Base-by-base conservation (phyloP, 2,888 invertebrate genomes). In the Zelleria hepariella region DNA sequence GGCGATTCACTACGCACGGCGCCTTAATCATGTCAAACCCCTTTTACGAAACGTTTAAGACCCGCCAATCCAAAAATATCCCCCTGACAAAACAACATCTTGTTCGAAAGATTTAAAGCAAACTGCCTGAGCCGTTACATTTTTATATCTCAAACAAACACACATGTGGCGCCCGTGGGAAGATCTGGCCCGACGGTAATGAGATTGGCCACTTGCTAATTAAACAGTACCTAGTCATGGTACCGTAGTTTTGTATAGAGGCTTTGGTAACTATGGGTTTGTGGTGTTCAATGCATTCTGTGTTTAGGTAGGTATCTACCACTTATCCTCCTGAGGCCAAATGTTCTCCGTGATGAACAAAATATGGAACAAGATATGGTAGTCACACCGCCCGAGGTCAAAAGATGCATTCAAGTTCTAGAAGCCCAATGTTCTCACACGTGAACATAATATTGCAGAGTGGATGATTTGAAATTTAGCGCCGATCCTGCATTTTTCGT, bases 121-220 rank as follows among this genome's bases (percentile, higher is more conserved):
- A 67, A 65, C 64, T 65, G n/a, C 68, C 6, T 2, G 10, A 25
- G 5, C 68, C 70, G 73, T 75, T 72, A 70, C 65, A 67, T 73
- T 74, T 75, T 74, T 72, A 68, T 49, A 52, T 18, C n/a, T 21
- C 71, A 83, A 78, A 81, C 81, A 78, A 70, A 69, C 68, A 69
- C 78, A 79, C 81, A 85, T 82, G 82, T 82, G 80, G 72, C 67
- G 70, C 61, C 66, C 83, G 85, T 84, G 85, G 81, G 85, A 84
- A 85, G 73, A 49, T 25, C 24, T 56, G 47, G 15, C 49, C 15
- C 76, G 77, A 75, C 76, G 74, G 74, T 83, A 82, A 80, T 80
- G 67, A 78, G 77, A 72, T 75, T 74, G 73, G 70, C 68, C 66
- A 77, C 72, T 74, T 72, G 80, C 83, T 85, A 85, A 85, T 78